Evolutionary conservation across 2,113 vertebrate genomes (phyloP).

Genomic region (Pangasianodon hypophthalmus): DNA sequence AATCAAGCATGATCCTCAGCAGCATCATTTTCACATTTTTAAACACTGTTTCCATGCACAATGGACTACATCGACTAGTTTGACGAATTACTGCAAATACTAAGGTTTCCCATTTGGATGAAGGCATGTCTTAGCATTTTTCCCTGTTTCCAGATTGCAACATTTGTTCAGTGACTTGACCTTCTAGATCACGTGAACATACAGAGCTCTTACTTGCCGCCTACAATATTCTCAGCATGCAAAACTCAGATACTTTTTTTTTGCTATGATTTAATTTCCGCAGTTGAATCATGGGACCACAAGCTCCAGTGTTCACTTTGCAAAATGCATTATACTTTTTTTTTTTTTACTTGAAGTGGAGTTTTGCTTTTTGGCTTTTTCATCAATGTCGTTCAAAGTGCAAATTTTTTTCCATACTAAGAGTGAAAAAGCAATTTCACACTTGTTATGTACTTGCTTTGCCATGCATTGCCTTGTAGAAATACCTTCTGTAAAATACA

Average conservation of each 20-base stretch:
- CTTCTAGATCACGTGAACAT: neutral
- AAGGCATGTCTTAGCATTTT: neutral
- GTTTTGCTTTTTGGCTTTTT: neutral
- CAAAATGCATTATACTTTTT: neutral
- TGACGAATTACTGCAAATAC: neutral
- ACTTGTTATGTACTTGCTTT: neutral
- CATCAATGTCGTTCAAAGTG: neutral
- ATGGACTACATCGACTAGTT: neutral
- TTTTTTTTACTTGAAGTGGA: neutral
- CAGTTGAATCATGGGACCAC: neutral
- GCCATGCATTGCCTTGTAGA: neutral
- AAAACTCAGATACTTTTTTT: neutral
- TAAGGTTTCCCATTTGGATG: neutral
- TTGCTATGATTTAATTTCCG: neutral
- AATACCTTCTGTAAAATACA: neutral
- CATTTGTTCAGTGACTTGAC: neutral
- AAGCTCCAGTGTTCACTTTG: neutral
- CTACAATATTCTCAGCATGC: conserved; percentile 16
- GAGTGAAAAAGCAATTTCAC: neutral
- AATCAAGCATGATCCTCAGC: neutral
- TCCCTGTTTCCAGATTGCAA: neutral
- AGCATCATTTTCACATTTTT: neutral
- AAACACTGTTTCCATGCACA: neutral
- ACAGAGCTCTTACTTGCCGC: neutral
- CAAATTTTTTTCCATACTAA: neutral